Conservation (phyloP, 2,888 invertebrate genomes). For the Myathropa florea region DNA sequence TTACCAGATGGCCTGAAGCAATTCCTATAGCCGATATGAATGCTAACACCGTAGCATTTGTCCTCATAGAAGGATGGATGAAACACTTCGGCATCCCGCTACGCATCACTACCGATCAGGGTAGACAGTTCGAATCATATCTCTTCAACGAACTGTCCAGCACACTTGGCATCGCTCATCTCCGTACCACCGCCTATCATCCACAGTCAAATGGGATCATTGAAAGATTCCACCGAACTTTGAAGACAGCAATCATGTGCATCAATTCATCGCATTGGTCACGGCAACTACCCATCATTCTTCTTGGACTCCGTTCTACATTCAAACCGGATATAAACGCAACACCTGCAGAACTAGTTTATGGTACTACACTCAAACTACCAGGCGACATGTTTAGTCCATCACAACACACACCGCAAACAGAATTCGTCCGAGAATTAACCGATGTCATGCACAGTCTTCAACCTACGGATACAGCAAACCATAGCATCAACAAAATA, state of each 20-base stretch:
- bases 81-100: neutral
- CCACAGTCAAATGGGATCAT: too few species aligned
- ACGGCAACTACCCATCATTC: constrained; percentile 19
- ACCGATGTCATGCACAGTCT: neutral
- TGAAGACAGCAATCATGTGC: too few species aligned
- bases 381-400: constrained; percentile 24
- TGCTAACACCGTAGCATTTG: constrained; percentile 61
- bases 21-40: constrained; percentile 19
- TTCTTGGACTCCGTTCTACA: constrained; percentile 16
- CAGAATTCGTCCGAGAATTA: constrained; percentile 26
- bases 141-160: neutral
- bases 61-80: constrained; percentile 14
- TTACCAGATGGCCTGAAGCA: constrained; percentile 11
- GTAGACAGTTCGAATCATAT: neutral
- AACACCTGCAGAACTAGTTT: constrained; percentile 32
- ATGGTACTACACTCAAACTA: constrained; percentile 14
- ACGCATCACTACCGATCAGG: neutral
- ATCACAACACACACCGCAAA: constrained; percentile 11
- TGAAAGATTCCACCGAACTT: too few species aligned
- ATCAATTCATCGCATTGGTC: constrained; percentile 12
- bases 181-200: too few species aligned
- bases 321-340: constrained; percentile 19
- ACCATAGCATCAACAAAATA: constrained; percentile 19
- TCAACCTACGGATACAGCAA: constrained; percentile 34
- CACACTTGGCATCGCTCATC: neutral